Percentiles rank a stretch among this genome's conserved stretches.
Evolutionary conservation across 2,797 vertebrate genomes (phyloP).

Genomic region (Atherinosoma microstoma): DNA sequence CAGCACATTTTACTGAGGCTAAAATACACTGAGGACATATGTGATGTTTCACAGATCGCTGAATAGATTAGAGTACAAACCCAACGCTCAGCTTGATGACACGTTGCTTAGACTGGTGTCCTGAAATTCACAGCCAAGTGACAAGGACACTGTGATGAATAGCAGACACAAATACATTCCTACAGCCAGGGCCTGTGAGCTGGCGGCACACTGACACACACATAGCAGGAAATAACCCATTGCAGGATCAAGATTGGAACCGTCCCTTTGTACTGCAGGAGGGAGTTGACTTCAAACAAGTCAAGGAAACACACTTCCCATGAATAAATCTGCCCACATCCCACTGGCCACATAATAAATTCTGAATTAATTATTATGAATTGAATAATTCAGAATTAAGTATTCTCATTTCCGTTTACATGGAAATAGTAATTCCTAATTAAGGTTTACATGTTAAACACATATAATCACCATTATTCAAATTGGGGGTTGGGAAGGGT

Average conservation of each 20-base stretch:
- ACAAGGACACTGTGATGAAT: slow-evolving; percentile 64
- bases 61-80: slow-evolving; percentile 29
- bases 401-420: no score
- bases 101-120: slow-evolving; percentile 37
- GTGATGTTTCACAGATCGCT: neutral
- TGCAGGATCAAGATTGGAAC: slow-evolving; percentile 23
- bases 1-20: slow-evolving; percentile 3
- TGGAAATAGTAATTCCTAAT: no score
- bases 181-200: slow-evolving; percentile 44
- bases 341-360: neutral
- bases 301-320: neutral
- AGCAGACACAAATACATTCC: slow-evolving; percentile 58
- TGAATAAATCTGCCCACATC: neutral
- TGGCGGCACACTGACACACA: slow-evolving; percentile 15
- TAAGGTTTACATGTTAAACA: no score
- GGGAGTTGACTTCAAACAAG: slow-evolving; percentile 5
- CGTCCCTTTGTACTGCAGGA: neutral
- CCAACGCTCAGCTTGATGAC: slow-evolving; percentile 21
- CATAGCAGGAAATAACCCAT: slow-evolving; percentile 13
- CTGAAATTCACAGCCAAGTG: slow-evolving; percentile 49
- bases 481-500: no score
- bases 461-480: no score
- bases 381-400: no score
- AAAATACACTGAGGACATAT: slow-evolving; percentile 21
- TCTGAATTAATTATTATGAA: no score